A percentile compares a stretch with the other conserved stretches of the same genome.
These are phyloP conservation scores for Atlantisia rogersi DNA, from an alignment of 2,113 vertebrate genomes.

Conservation along the genomic window DNA sequence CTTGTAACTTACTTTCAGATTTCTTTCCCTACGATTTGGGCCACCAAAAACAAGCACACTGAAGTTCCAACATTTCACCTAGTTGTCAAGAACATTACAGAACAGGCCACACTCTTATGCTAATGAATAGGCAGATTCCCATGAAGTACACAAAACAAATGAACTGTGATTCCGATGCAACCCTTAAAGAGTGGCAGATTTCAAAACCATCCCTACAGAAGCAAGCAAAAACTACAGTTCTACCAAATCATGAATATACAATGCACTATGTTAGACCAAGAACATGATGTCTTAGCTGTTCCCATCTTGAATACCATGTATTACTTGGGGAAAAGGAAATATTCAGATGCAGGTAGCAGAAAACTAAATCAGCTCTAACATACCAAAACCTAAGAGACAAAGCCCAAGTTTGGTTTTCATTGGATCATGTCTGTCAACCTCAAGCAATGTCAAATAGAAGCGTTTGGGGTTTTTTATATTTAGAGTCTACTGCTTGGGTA, in stretches of 20 bases:
- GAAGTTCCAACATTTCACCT: not conserved
- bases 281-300: not conserved
- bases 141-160: not conserved
- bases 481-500: not conserved
- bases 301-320: not conserved
- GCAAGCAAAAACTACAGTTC: not conserved
- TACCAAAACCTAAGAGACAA: not conserved
- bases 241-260: not conserved
- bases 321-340: not conserved
- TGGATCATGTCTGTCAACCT: not conserved
- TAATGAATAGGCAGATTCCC: not conserved
- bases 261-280: not conserved
- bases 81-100: not conserved
- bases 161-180: not conserved
- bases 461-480: not conserved
- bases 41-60: not conserved
- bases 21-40: not conserved
- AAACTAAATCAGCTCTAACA: not conserved
- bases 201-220: not conserved
- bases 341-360: not conserved
- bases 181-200: not conserved
- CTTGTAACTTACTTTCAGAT: not conserved
- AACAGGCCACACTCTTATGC: not conserved
- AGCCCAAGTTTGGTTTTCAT: not conserved
- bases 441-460: not conserved